phyloP scores from a whole-genome alignment of 2,797 vertebrate genomes.

The Scolopax bukidnonensis region DNA sequence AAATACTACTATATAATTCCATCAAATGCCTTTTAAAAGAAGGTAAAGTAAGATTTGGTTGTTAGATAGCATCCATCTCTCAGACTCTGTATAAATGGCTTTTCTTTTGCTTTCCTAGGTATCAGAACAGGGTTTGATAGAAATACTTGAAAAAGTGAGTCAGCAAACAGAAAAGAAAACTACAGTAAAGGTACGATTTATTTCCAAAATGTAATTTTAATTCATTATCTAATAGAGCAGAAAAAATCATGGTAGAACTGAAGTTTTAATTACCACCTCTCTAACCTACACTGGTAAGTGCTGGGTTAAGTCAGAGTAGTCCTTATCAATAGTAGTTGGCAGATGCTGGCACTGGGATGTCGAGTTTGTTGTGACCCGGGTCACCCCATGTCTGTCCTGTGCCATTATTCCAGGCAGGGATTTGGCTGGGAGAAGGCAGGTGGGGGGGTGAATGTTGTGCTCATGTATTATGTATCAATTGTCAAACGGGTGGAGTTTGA shows the following conservation, averaged over 20 bases:
- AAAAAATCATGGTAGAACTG: background rate
- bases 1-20: background rate
- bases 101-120: constrained; percentile 79
- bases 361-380: background rate
- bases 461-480: background rate
- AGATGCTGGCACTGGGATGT: background rate
- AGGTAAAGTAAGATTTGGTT: background rate
- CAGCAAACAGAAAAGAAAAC: constrained; percentile 97
- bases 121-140: constrained; percentile 93
- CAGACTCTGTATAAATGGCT: background rate
- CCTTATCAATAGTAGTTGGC: background rate
- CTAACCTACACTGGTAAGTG: background rate
- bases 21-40: background rate
- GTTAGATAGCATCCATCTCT: background rate
- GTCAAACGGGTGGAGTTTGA: background rate
- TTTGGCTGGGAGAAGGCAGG: background rate
- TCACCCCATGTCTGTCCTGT: background rate
- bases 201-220: background rate
- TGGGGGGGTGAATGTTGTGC: background rate
- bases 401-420: background rate
- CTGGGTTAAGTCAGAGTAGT: background rate
- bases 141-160: constrained; percentile 98
- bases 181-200: constrained; percentile 89
- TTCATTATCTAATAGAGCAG: background rate
- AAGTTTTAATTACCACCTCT: background rate